Evolutionary conservation across 2,888 invertebrate species (phyloP).

Genomic region (Lymantria monacha): DNA sequence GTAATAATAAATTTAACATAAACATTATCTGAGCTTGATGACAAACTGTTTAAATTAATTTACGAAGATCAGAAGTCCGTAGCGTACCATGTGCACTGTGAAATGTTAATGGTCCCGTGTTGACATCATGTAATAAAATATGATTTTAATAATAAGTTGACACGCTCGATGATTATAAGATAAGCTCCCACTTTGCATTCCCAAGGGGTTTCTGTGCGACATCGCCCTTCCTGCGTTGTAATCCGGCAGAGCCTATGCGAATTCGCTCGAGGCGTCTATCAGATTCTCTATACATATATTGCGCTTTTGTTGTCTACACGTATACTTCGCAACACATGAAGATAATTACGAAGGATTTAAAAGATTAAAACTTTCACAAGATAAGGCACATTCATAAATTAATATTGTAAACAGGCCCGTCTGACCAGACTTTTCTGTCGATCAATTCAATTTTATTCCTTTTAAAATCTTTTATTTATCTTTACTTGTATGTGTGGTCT

Average conservation of each 20-base stretch:
- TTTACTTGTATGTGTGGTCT: too few relatives aligned
- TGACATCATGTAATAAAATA: constrained; percentile 68
- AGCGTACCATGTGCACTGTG: constrained; percentile 59
- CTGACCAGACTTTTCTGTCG: too few relatives aligned
- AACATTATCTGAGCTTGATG: constrained; percentile 35
- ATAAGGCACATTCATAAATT: not conserved
- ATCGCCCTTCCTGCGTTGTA: constrained; percentile 53
- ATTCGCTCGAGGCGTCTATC: constrained; percentile 36
- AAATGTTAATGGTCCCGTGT: constrained; percentile 39
- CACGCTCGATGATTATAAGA: constrained; percentile 82
- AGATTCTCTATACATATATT: constrained; percentile 42
- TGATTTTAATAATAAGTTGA: constrained; percentile 83
- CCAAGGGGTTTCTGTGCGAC: constrained; percentile 66
- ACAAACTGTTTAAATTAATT: constrained; percentile 42
- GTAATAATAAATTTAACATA: constrained; percentile 35
- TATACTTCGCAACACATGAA: not conserved
- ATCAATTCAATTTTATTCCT: too few relatives aligned
- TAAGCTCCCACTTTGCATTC: constrained; percentile 81
- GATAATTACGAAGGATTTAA: constrained; percentile 2
- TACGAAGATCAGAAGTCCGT: constrained; percentile 4
- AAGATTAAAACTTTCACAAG: constrained; percentile 3
- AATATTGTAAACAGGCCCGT: not conserved
- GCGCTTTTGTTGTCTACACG: constrained; percentile 9
- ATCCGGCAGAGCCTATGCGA: constrained; percentile 63
- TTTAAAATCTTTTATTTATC: too few relatives aligned